These are phyloP conservation scores for Microctonus hyperodae DNA, from an alignment of 2,888 invertebrate species.

Conservation along the genomic window DNA sequence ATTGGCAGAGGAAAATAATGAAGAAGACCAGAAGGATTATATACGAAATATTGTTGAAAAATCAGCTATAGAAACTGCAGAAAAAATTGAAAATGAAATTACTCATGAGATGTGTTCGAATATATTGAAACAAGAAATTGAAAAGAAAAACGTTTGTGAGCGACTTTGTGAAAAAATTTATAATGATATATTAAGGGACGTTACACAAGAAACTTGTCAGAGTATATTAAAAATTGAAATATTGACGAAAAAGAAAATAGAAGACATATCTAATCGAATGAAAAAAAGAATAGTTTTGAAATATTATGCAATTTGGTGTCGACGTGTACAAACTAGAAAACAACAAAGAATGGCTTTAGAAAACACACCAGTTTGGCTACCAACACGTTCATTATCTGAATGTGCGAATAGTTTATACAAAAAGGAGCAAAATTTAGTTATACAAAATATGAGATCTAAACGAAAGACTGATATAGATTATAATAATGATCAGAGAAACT, in stretches of 20 bases:
- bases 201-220: constrained; percentile 54
- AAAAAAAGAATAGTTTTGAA: constrained; percentile 57
- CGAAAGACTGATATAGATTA: constrained; percentile 47
- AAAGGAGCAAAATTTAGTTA: constrained; percentile 61
- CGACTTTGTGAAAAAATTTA: constrained; percentile 45
- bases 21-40: constrained; percentile 17
- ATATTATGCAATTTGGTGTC: constrained; percentile 65
- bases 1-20: constrained; percentile 22
- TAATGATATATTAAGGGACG: constrained; percentile 45
- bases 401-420: constrained; percentile 63
- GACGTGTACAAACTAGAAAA: constrained; percentile 57
- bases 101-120: constrained; percentile 45
- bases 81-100: constrained; percentile 45
- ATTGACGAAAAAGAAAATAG: constrained; percentile 56
- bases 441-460: constrained; percentile 63
- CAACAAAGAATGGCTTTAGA: constrained; percentile 66
- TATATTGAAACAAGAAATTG: constrained; percentile 45
- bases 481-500: constrained; percentile 22
- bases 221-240: constrained; percentile 58
- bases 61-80: constrained; percentile 45
- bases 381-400: constrained; percentile 59
- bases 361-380: constrained; percentile 67
- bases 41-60: constrained; percentile 40
- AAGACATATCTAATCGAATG: constrained; percentile 58
- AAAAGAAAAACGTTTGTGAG: constrained; percentile 44